Conservation (phyloP, 2,113 vertebrate genomes). For the Gymnocephalus cernua region DNA sequence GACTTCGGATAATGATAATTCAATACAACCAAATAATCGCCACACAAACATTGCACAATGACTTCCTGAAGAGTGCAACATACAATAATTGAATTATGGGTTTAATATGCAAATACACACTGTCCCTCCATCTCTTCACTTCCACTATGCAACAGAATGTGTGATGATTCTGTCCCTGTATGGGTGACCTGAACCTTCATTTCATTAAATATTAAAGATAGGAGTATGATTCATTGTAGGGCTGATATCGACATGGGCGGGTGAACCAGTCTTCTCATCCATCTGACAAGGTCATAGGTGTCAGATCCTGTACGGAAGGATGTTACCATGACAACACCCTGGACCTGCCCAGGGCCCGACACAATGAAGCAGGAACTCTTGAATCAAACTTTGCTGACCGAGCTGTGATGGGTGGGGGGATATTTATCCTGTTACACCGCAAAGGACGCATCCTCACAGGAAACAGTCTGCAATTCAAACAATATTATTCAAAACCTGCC, state of each 20-base stretch:
- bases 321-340: slow-evolving; percentile 57
- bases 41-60: background rate
- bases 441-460: slow-evolving; percentile 49
- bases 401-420: slow-evolving; percentile 12
- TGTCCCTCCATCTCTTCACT: background rate
- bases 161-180: slow-evolving; percentile 12
- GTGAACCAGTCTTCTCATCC: slow-evolving; percentile 36
- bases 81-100: background rate
- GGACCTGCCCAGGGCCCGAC: slow-evolving; percentile 36
- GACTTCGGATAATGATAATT: background rate
- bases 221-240: slow-evolving; percentile 1
- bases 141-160: background rate
- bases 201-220: slow-evolving; percentile 14
- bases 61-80: background rate
- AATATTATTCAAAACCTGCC: slow-evolving; percentile 22
- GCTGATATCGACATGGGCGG: slow-evolving; percentile 11
- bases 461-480: slow-evolving; percentile 53
- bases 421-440: slow-evolving; percentile 47
- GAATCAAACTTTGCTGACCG: slow-evolving; percentile 58
- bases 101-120: background rate
- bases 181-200: background rate
- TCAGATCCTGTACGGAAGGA: slow-evolving; percentile 70
- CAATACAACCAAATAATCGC: background rate
- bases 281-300: slow-evolving; percentile 49
- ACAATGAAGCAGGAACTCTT: slow-evolving; percentile 76